Evolutionary conservation across 2,797 vertebrate genomes (phyloP).

Genomic region (Catamblyrhynchus diadema): DNA sequence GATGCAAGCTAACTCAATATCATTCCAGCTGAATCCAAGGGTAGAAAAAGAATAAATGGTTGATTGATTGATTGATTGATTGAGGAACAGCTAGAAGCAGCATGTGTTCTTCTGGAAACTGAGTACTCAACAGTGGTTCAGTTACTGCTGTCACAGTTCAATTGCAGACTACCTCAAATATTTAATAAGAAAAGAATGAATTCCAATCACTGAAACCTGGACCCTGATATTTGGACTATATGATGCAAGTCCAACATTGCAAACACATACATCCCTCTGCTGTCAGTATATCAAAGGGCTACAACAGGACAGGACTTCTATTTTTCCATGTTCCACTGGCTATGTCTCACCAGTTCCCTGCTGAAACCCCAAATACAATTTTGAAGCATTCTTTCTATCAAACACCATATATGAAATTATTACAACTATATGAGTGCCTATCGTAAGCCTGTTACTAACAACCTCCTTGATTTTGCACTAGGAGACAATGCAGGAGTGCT

Average conservation of each 20-base stretch:
- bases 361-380: background rate
- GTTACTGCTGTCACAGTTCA: background rate
- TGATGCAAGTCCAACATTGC: fast-evolving
- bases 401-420: background rate
- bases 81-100: background rate
- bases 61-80: fast-evolving
- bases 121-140: background rate
- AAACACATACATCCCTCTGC: background rate
- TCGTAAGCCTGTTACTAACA: background rate
- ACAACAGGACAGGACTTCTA: background rate
- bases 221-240: background rate
- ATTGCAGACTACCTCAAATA: background rate
- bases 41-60: background rate
- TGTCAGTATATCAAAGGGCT: background rate
- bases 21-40: background rate
- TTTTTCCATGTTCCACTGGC: background rate
- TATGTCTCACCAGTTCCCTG: background rate
- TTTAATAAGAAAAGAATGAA: background rate
- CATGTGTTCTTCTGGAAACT: background rate
- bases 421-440: background rate
- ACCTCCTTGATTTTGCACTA: background rate
- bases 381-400: background rate
- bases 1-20: background rate
- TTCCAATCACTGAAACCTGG: background rate
- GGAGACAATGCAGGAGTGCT: background rate